These are phyloP conservation scores for Acanthornis magna DNA, from an alignment of 2,797 vertebrate genomes.

Conservation along the genomic window DNA sequence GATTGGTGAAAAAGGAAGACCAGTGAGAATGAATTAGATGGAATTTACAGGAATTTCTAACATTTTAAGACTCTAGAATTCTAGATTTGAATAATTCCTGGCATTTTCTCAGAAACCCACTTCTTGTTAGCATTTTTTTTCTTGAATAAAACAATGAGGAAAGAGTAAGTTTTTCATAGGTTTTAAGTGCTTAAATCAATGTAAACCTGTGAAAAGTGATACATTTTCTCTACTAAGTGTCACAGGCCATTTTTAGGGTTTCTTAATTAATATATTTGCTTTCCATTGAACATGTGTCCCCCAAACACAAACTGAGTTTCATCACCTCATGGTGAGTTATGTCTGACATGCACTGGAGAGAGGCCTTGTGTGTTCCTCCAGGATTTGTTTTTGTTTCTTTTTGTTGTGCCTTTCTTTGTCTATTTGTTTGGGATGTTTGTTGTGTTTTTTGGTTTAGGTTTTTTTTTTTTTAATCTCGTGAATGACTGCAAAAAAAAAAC, in stretches of 20 bases:
- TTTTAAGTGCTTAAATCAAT: neutral
- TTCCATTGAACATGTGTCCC: neutral
- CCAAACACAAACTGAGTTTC: neutral
- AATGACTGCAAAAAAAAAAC: neutral
- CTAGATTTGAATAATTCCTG: neutral
- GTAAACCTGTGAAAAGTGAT: neutral
- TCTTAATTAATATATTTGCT: neutral
- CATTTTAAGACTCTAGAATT: neutral
- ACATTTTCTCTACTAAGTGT: neutral
- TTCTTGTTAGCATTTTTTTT: neutral
- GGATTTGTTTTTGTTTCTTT: neutral
- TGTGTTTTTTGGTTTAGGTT: neutral
- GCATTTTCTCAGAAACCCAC: neutral
- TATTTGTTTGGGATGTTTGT: neutral
- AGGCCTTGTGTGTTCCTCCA: neutral
- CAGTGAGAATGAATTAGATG: neutral
- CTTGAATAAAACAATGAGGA: neutral
- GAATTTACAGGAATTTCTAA: neutral
- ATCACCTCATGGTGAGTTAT: neutral
- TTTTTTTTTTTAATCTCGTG: neutral
- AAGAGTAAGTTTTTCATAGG: neutral
- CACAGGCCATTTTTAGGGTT: neutral
- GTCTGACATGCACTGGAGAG: neutral
- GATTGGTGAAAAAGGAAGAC: neutral
- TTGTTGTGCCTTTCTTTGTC: neutral